Evolutionary conservation across 1,140 invertebrate genomes (phyloP), one percentile per base, ranked within the genome.

Genomic region (Pachypsylla venusta): DNA sequence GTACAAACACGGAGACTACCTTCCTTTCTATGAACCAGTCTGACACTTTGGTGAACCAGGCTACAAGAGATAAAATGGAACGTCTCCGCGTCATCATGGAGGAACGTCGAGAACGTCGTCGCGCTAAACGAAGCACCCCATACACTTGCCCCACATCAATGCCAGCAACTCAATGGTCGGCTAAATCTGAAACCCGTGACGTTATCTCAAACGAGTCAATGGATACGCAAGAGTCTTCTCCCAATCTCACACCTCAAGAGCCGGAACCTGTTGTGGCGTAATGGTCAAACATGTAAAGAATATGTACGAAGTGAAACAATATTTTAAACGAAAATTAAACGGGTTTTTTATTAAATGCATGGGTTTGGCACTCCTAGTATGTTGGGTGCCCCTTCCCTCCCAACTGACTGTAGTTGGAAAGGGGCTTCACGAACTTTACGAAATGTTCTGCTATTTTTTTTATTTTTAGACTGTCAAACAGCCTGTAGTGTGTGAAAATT

Each of bases 51-150:
- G 87, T 85, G 67, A 87, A 89, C 66, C 79, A 81, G 60, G 85
- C 85, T 61, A 87, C 85, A 3, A 84, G 87, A 63, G 84, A 83
- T 40, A 94, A 93, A 70, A 78, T 93, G 71, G 83, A 89, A 67
- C 84, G 87, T 57, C 73, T 93, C 14, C 81, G 87, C 60, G 74
- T 88, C 22, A 86, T 93, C 26, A 87, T 94, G 86, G 87, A 89
- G 64, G 87, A 93, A 69, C 79, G 85, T 64, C 81, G 88, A 56
- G 84, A 87, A 60, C 78, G 85, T 57, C 79, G 89, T 27, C 81
- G 83, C 68, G 87, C 85, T 3, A 77, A 88, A 59, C 82, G 89
- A 64, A 77, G 87, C 56, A 75, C 74, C 16, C 67, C 67, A 12
- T 67, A 67, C 48, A 42, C 61, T 22, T 61, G 54, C 39, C 60